Evolutionary conservation across 2,888 invertebrate species (phyloP), one percentile per base, ranked within the genome.

Genomic region (Fragum sueziense): DNA sequence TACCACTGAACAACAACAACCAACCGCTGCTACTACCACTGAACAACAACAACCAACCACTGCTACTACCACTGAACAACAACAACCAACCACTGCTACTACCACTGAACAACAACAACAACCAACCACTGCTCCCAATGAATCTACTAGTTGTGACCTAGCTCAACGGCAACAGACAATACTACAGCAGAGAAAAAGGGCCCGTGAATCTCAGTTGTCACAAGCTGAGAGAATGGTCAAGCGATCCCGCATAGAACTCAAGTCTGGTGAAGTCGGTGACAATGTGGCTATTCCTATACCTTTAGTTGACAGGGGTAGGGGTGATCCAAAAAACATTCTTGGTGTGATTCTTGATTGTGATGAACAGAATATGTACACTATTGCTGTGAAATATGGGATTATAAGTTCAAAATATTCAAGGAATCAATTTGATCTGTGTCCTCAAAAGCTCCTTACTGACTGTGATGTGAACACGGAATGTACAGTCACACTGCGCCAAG

Each of bases 221-320:
- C 69, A 69, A 52, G 69, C 69, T 14, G 69, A 70, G 37, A 54
- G 70, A 57, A 70, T 70, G 70, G 57, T 70, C 11, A 70, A 70
- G 57, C 9, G 34, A 33, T 33, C 57, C 7, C 57, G 70, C 57
- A 25, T 70, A 34, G 70, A 70, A 22, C 34, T 70, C 4, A 70
- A 57, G 25, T 17, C 57, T 9, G 70, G 54, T 34, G 70, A 57
- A 57, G 25, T 27, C 1, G 57, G 70, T 25, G 25, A 70, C 37
- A 70, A 31, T 70, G 70, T 70, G 31, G 37, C 57, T 57, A 31
- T 70, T n/a, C 70, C 54, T n/a, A 70, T 57, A 33, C 70, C 70
- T 14, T 25, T 37, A 22, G 70, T 70, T 34, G 54, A 70, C 25
- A 25, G 70, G 22, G 70, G 70, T 2, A 57, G 70, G 33, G 57